Evolutionary conservation across 2,797 vertebrate species (phyloP).

Genomic region (Siniperca scherzeri): DNA sequence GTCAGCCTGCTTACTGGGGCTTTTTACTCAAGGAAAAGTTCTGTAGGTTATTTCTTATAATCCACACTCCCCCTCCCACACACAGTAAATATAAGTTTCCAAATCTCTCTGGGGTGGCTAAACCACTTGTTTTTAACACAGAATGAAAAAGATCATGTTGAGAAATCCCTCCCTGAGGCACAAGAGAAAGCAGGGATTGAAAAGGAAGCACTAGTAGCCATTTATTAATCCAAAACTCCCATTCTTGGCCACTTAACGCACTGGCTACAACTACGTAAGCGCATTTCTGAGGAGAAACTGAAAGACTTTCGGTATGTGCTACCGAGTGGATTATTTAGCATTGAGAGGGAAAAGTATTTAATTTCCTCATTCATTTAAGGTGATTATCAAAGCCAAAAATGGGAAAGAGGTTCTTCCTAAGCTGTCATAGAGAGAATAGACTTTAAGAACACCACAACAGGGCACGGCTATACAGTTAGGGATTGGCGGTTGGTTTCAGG

Average conservation of each 20-base stretch:
- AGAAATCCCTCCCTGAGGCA: conserved; percentile 38
- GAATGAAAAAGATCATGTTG: conserved; percentile 32
- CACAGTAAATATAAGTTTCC: conserved; percentile 15
- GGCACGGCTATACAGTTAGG: not conserved
- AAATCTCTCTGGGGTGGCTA: conserved; percentile 22
- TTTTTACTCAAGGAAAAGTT: conserved; percentile 21
- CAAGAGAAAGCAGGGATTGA: conserved; percentile 20
- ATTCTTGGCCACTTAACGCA: conserved; percentile 3
- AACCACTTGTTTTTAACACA: conserved; percentile 41
- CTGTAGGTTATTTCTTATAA: not conserved
- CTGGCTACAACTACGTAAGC: not conserved
- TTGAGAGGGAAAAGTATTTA: conserved; percentile 25
- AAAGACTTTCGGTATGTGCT: conserved; percentile 7
- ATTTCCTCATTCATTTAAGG: conserved; percentile 10
- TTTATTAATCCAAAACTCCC: conserved; percentile 27
- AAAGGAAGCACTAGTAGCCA: not conserved
- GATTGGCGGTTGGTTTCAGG: not conserved
- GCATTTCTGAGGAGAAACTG: conserved; percentile 8
- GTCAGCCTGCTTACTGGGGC: conserved; percentile 53
- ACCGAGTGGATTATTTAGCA: conserved; percentile 35
- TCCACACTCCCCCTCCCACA: conserved; percentile 4
- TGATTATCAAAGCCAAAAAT: conserved; percentile 25
- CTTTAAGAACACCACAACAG: not conserved
- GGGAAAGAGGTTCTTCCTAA: not conserved
- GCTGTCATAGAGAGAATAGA: not conserved